Conservation (phyloP, 2,888 invertebrate genomes). For the Patella pellucida region DNA sequence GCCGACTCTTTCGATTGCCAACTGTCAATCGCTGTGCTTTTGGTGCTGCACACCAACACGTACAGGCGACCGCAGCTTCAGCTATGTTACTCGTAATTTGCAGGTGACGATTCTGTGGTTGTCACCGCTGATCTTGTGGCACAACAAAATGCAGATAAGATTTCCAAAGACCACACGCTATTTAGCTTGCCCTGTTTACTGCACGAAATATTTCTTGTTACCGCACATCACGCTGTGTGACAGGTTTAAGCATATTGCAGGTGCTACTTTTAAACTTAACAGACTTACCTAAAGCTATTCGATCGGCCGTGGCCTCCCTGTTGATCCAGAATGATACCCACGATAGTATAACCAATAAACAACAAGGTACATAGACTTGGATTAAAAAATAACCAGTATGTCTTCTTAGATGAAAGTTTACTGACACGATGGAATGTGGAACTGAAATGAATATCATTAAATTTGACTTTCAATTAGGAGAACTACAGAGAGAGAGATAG, state of each 20-base stretch:
- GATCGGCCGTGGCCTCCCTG: slow-evolving; percentile 91
- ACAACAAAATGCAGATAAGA: background rate
- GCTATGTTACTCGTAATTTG: background rate
- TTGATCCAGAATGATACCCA: slow-evolving; percentile 99
- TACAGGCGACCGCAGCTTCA: too few relatives aligned
- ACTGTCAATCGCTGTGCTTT: background rate
- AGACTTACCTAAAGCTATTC: slow-evolving; percentile 84
- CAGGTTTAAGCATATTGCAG: too few relatives aligned
- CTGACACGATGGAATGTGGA: slow-evolving; percentile 77
- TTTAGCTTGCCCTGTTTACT: too few relatives aligned
- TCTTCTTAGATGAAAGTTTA: slow-evolving; percentile 90
- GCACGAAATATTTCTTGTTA: too few relatives aligned
- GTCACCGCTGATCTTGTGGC: background rate
- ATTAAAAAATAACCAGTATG: slow-evolving; percentile 96
- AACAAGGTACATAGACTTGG: slow-evolving; percentile 95
- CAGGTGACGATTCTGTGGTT: background rate
- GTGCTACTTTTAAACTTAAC: too few relatives aligned
- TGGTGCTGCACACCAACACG: background rate
- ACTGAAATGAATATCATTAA: background rate
- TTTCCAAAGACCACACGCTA: background rate
- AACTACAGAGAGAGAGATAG: too few relatives aligned
- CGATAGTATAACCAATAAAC: slow-evolving; percentile 91
- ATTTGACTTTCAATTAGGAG: too few relatives aligned
- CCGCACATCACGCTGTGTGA: too few relatives aligned
- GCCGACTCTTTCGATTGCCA: too few relatives aligned